Conservation (phyloP, 2,113 vertebrate species). For the Hippolais icterina region DNA sequence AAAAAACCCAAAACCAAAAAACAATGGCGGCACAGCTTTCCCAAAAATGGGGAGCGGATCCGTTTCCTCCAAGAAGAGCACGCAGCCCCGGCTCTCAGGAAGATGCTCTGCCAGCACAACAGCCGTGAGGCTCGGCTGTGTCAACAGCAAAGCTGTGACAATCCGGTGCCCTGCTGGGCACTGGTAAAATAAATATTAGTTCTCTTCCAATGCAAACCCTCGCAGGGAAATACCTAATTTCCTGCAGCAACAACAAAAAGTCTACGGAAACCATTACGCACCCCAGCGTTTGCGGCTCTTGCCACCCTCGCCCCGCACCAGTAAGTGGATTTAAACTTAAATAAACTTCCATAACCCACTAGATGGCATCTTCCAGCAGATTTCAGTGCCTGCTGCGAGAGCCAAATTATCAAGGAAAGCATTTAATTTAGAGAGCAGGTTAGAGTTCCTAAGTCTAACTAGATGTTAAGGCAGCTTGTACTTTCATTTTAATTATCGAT, state of each 20-base stretch:
- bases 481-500: not conserved
- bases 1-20: not conserved
- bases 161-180: not conserved
- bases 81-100: not conserved
- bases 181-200: not conserved
- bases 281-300: not conserved
- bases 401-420: not conserved
- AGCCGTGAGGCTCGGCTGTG: not conserved
- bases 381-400: not conserved
- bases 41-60: not conserved
- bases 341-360: conserved; percentile 59
- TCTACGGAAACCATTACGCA: not conserved
- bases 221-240: not conserved
- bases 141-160: not conserved
- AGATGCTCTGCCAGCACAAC: not conserved
- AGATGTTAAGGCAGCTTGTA: not conserved
- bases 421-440: conserved; percentile 32
- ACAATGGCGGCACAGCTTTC: not conserved
- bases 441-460: not conserved
- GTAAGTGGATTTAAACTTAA: conserved; percentile 12
- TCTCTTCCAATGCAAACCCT: not conserved
- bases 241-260: not conserved
- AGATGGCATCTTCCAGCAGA: conserved; percentile 74
- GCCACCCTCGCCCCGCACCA: not conserved
- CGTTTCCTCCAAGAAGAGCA: not conserved